Percentiles rank a stretch among this genome's conserved stretches.
phyloP scores from a whole-genome alignment of 2,113 vertebrate species.

The Lota lota region DNA sequence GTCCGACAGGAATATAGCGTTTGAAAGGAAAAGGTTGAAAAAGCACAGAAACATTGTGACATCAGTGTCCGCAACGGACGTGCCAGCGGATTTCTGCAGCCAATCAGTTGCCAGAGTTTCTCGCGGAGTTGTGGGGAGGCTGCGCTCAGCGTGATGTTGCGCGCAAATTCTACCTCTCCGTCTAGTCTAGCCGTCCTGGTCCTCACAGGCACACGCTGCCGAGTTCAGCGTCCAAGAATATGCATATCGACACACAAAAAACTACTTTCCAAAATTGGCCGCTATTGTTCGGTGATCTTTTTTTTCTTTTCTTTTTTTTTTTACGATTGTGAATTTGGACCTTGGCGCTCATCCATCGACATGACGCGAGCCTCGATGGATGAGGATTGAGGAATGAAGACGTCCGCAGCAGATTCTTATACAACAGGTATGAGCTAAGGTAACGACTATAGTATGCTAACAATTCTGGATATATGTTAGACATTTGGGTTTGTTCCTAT shows the following conservation, averaged over 20 bases:
- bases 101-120: constrained; percentile 38
- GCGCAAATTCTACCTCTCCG: constrained; percentile 54
- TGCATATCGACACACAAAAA: no score
- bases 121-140: constrained; percentile 36
- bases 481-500: no score
- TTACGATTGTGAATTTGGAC: constrained; percentile 29
- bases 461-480: background rate
- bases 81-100: constrained; percentile 39
- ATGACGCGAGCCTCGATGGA: constrained; percentile 43
- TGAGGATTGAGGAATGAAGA: constrained; percentile 44
- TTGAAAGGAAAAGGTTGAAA: no score
- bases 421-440: constrained; percentile 47
- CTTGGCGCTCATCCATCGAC: constrained; percentile 25
- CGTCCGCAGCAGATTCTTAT: constrained; percentile 43
- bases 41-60: constrained; percentile 3
- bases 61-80: constrained; percentile 25
- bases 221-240: no score
- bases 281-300: no score
- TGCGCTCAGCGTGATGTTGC: constrained; percentile 40
- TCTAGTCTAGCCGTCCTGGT: constrained; percentile 13
- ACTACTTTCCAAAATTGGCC: no score
- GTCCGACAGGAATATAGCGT: no score
- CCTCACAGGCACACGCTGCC: constrained; percentile 39
- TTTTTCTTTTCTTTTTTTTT: background rate
- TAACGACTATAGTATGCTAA: constrained; percentile 9